Conservation (phyloP, 2,797 vertebrate species). For the Lemur catta region DNA sequence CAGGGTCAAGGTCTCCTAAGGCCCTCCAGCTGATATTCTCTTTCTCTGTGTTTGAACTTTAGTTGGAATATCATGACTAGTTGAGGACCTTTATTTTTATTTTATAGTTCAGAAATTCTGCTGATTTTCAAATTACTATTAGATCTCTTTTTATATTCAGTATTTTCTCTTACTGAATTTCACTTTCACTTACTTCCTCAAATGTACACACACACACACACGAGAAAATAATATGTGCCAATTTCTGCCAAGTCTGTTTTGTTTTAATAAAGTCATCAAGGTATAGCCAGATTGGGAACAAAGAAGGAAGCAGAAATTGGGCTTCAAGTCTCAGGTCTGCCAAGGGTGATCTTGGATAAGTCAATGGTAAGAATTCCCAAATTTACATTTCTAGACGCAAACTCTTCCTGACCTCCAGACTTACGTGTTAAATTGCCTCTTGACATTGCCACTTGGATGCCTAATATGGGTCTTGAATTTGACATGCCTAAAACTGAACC, state of each 20-base stretch:
- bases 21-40: background rate
- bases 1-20: background rate
- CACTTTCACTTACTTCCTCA: background rate
- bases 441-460: background rate
- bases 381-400: background rate
- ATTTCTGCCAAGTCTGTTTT: background rate
- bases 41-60: background rate
- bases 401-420: background rate
- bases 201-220: background rate
- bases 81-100: background rate
- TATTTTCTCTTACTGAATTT: background rate
- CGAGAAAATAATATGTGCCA: background rate
- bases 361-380: background rate
- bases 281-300: background rate
- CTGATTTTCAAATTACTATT: background rate
- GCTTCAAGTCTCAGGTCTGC: background rate
- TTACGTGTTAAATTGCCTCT: background rate
- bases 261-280: background rate
- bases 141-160: background rate
- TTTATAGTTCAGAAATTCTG: background rate
- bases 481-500: background rate
- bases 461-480: background rate
- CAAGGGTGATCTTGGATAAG: background rate
- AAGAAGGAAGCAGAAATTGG: background rate
- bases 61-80: background rate